Percentiles rank a stretch among this genome's conserved stretches.
Conservation (phyloP, 2,888 invertebrate species). For the Enchytraeus crypticus region DNA sequence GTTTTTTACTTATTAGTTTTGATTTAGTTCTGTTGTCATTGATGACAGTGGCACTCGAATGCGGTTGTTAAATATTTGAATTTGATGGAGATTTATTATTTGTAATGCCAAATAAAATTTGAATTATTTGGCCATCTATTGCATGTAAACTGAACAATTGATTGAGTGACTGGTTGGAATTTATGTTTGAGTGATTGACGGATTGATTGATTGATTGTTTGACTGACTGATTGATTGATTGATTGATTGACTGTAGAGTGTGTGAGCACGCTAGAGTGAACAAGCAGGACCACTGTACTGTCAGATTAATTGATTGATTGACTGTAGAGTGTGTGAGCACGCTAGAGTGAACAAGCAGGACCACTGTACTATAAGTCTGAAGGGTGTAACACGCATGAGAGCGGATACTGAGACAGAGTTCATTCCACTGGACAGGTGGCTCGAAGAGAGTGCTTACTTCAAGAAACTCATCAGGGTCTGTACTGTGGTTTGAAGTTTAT, state of each 20-base stretch:
- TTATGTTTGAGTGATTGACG: too few relatives aligned
- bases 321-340: slow-evolving; percentile 64
- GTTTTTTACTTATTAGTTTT: background rate
- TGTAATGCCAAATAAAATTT: too few relatives aligned
- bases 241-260: slow-evolving; percentile 61
- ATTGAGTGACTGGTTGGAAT: too few relatives aligned
- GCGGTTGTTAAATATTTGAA: too few relatives aligned
- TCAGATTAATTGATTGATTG: too few relatives aligned
- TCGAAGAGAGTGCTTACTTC: slow-evolving; percentile 72
- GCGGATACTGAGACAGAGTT: slow-evolving; percentile 63
- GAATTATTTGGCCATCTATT: too few relatives aligned
- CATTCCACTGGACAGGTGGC: slow-evolving; percentile 69
- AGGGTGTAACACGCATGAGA: slow-evolving; percentile 67
- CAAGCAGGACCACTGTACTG: slow-evolving; percentile 63
- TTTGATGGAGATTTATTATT: too few relatives aligned
- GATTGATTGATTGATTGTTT: too few relatives aligned
- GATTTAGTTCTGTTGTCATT: background rate
- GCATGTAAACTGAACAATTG: too few relatives aligned
- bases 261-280: slow-evolving; percentile 65
- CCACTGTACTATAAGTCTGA: slow-evolving; percentile 70
- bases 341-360: slow-evolving; percentile 62
- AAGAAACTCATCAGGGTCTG: slow-evolving; percentile 64
- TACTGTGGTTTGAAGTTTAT: background rate
- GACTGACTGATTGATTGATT: too few relatives aligned
- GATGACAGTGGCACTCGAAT: too few relatives aligned